Evolutionary conservation across 2,888 invertebrate genomes (phyloP), one percentile per base, ranked within the genome.

Genomic region (Spatulosminthurus flaviceps): DNA sequence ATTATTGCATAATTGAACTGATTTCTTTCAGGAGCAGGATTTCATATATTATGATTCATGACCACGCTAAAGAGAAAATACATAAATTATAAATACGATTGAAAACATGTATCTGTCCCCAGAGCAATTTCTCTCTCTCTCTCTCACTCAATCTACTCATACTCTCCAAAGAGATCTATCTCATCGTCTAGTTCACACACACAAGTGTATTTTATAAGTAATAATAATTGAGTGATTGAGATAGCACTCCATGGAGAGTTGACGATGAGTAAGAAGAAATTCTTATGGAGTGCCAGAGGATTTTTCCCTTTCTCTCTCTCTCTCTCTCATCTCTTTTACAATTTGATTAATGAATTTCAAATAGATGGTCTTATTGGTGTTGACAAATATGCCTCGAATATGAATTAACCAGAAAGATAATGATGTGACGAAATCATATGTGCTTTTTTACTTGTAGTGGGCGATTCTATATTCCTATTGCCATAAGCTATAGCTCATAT

Each of bases 331-430:
- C 42, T 51, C 16, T 22, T 19, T 42, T 42, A 22, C 26, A 28
- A 24, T 51, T 72, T 72, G 74, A 74, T 74, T 61, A 74, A 74
- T 74, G 74, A 51, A 74, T 74, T 74, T 74, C 61, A 74, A 74
- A 74, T 74, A 74, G 51, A 74, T 4, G 61, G n/a, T n/a, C n/a
- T n/a, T n/a, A n/a, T n/a, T n/a, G n/a, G 71, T 71, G 71, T 71
- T 71, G 71, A 71, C 71, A 71, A 71, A 71, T 71, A 41, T 71
- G 43, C 71, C 43, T 71, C 43, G 71, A 71, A 71, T 71, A 71
- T 43, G 28, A 73, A 73, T 74, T 51, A 74, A 74, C 29, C n/a
- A n/a, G 34, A 74, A 60, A 61, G 74, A 74, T 61, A 74, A 61
- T 74, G 72, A 72, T 51, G 72, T 72, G 72, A 51, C 72, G 72